Evolutionary conservation across 1,140 invertebrate genomes (phyloP), one percentile per base, ranked within the genome.

Genomic region (Nebria ingens): DNA sequence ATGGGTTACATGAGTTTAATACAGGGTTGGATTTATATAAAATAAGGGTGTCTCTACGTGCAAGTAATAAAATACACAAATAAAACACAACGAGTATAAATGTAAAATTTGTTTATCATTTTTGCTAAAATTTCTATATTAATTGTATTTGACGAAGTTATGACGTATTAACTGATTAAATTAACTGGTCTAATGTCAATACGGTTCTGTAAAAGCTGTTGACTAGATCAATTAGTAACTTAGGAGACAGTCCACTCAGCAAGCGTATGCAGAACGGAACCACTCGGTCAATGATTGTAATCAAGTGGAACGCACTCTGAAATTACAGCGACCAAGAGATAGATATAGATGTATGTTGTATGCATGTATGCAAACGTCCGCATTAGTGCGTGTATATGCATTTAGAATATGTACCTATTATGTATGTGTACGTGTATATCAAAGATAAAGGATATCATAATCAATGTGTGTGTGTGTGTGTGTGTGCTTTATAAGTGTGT

Each of bases 231-330:
- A 45, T 45, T 45, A 45, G 40, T 45, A 45, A 45, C 40, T 45
- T 45, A 45, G 17, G 40, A 45, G 40, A 45, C 40, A 45, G 40
- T 45, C 40, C 40, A 45, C 40, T 45, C 40, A 45, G 40, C 40
- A 45, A 45, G 40, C 40, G 40, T 45, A 45, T 45, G 40, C 40
- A 45, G 40, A 45, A 45, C 40, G 40, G 40, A 45, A 45, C 40
- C 40, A 45, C 40, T 45, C 40, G 40, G 40, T 45, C 40, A 45
- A 45, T 45, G 40, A 45, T 45, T 45, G 40, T 45, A 45, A 45
- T 45, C 40, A 45, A 45, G 40, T 45, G 40, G 40, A 45, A 45
- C 40, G 40, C 40, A 45, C 40, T 45, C 17, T 45, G 40, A 45
- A 45, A 45, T 45, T 45, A 45, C 25, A 34, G 6, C 6, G 6